Percentiles rank a stretch among this genome's conserved stretches.
Evolutionary conservation across 2,888 invertebrate species (phyloP).

Genomic region (Cynaeus angustus): DNA sequence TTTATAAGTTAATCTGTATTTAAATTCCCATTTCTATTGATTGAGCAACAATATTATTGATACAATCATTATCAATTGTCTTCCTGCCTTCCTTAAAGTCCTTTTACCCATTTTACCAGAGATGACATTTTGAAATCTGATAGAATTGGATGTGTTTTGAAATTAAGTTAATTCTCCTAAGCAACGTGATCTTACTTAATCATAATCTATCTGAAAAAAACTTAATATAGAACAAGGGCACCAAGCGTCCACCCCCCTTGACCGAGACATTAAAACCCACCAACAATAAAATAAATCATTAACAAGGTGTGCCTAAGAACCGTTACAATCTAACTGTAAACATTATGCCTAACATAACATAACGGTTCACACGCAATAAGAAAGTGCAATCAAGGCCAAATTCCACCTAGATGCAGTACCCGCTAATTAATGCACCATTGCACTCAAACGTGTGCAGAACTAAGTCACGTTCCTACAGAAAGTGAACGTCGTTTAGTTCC

Average conservation of each 20-base stretch:
- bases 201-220: too few species aligned
- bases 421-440: constrained; percentile 18
- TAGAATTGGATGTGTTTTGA: too few species aligned
- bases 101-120: too few species aligned
- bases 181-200: too few species aligned
- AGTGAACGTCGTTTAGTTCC: constrained; percentile 18
- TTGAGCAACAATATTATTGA: too few species aligned
- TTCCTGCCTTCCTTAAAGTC: too few species aligned
- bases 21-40: too few species aligned
- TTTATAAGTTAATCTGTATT: too few species aligned
- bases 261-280: constrained; percentile 20
- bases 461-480: constrained; percentile 32
- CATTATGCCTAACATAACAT: constrained; percentile 24
- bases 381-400: constrained; percentile 39
- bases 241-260: constrained; percentile 23
- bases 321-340: constrained; percentile 40
- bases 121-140: too few species aligned
- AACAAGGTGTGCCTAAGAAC: constrained; percentile 25
- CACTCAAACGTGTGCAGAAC: constrained; percentile 27
- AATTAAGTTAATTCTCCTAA: too few species aligned
- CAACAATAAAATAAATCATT: constrained; percentile 4
- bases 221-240: constrained; percentile 24
- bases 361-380: constrained; percentile 35
- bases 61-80: too few species aligned
- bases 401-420: constrained; percentile 36